Conservation (phyloP, 2,113 vertebrate species). For the Oncorhynchus masou region DNA sequence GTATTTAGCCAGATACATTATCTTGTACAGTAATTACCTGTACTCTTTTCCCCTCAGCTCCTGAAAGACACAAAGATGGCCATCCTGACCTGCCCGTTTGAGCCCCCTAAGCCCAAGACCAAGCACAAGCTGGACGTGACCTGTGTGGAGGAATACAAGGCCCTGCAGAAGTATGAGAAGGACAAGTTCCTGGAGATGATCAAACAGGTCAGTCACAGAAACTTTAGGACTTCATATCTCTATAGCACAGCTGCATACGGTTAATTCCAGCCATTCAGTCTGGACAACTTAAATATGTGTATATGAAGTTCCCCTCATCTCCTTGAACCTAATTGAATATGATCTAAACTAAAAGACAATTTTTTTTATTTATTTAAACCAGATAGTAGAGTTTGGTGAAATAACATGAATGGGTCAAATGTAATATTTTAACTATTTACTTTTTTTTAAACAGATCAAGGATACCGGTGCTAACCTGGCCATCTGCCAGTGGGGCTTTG, state of each 20-base stretch:
- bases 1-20: no score
- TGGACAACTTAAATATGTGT: no score
- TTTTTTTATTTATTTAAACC: no score
- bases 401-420: no score
- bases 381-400: no score
- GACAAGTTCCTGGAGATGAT: conserved; percentile 98
- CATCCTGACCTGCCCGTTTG: conserved; percentile 96
- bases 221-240: no score
- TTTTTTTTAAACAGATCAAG: conserved; percentile 90
- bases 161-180: conserved; percentile 95
- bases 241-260: no score
- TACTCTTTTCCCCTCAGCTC: conserved; percentile 61
- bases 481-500: conserved; percentile 99
- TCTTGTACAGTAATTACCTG: neutral
- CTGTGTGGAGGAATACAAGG: conserved; percentile 92
- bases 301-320: no score
- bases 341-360: no score
- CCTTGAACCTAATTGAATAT: no score
- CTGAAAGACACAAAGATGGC: conserved; percentile 91
- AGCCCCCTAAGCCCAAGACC: conserved; percentile 97
- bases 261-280: no score
- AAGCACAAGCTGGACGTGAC: conserved; percentile 99
- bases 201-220: conserved; percentile 75
- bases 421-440: neutral
- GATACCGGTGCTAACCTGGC: conserved; percentile 92